These are phyloP conservation scores for Baronia brevicornis DNA, from an alignment of 2,888 invertebrate genomes.

Conservation along the genomic window DNA sequence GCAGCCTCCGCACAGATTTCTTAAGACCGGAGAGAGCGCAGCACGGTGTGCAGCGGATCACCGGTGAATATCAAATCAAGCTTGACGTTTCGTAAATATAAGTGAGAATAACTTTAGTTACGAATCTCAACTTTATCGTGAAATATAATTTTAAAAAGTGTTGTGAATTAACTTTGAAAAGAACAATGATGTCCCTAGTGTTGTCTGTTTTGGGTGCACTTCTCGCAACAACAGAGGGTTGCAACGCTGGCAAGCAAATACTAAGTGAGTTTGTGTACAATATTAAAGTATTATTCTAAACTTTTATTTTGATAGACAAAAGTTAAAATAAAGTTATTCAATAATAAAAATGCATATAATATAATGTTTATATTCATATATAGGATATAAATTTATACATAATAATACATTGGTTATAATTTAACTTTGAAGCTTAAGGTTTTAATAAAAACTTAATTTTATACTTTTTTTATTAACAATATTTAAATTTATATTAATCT, in stretches of 20 bases:
- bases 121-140: slow-evolving; percentile 67
- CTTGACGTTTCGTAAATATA: slow-evolving; percentile 73
- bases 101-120: slow-evolving; percentile 68
- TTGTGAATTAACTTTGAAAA: slow-evolving; percentile 50
- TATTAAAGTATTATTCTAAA: slow-evolving; percentile 8
- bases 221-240: slow-evolving; percentile 63
- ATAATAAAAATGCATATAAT: no score
- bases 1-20: slow-evolving; percentile 49
- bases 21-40: slow-evolving; percentile 67
- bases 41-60: slow-evolving; percentile 71
- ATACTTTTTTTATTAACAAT: no score
- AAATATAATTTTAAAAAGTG: slow-evolving; percentile 55
- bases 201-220: slow-evolving; percentile 69
- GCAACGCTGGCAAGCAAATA: slow-evolving; percentile 62
- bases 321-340: neutral
- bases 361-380: no score
- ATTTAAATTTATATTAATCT: no score
- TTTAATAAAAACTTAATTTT: no score
- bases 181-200: slow-evolving; percentile 69
- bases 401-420: no score
- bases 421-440: no score
- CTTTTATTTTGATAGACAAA: slow-evolving; percentile 1
- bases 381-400: no score
- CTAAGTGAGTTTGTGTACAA: slow-evolving; percentile 51
- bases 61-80: slow-evolving; percentile 45